These are phyloP conservation scores for Lepus americanus DNA, from an alignment of 2,113 vertebrate species.

Conservation along the genomic window DNA sequence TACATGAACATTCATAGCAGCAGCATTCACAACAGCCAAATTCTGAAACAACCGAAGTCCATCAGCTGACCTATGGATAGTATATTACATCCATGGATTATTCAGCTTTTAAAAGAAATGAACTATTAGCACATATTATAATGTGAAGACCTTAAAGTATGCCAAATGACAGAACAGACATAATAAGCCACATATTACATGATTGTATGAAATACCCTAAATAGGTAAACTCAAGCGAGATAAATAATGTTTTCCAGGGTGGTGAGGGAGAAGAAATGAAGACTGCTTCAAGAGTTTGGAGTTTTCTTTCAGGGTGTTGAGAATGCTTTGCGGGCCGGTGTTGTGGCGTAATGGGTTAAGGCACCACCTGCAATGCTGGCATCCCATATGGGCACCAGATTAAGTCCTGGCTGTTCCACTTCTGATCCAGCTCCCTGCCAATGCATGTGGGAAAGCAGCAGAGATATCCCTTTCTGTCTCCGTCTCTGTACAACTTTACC, in stretches of 20 bases:
- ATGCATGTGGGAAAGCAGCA: too few species aligned
- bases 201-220: neutral
- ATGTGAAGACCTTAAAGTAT: neutral
- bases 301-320: neutral
- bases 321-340: neutral
- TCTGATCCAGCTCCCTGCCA: too few species aligned
- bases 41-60: neutral
- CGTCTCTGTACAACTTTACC: too few species aligned
- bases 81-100: neutral
- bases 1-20: neutral
- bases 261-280: neutral
- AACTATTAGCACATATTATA: neutral
- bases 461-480: too few species aligned
- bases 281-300: neutral
- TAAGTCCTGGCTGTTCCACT: too few species aligned
- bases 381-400: too few species aligned
- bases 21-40: neutral
- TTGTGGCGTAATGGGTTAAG: too few species aligned
- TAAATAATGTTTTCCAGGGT: neutral
- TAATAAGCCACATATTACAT: neutral
- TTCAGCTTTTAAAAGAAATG: neutral
- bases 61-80: too few species aligned
- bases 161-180: neutral
- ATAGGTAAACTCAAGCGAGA: neutral
- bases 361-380: too few species aligned